Percentiles rank a stretch among this genome's conserved stretches.
phyloP scores from a whole-genome alignment of 2,797 vertebrate species.

The Argya squamiceps region DNA sequence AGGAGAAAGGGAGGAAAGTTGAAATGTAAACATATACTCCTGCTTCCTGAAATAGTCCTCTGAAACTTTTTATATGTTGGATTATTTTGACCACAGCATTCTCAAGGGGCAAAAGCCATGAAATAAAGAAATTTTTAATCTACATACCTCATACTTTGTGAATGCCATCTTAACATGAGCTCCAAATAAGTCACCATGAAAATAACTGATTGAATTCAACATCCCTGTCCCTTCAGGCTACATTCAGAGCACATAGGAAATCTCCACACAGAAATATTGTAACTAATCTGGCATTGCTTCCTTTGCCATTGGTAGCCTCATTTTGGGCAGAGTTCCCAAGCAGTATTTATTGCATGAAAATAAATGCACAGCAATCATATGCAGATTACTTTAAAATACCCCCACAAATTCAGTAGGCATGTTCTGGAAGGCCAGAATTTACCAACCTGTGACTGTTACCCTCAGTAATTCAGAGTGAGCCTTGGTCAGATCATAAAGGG shows the following conservation, averaged over 20 bases:
- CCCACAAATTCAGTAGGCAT: neutral
- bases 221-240: neutral
- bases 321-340: neutral
- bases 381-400: neutral
- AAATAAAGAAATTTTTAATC: neutral
- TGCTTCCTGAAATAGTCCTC: neutral
- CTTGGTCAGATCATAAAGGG: neutral
- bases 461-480: neutral
- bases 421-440: neutral
- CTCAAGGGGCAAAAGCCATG: neutral
- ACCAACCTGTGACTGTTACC: neutral
- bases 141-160: neutral
- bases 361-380: neutral
- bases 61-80: neutral
- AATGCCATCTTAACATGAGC: neutral
- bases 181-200: neutral
- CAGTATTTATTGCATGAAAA: neutral
- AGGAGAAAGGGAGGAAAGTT: neutral
- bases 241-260: neutral
- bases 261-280: neutral
- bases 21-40: neutral
- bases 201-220: neutral
- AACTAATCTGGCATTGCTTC: conserved; percentile 5
- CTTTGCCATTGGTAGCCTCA: neutral
- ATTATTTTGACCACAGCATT: neutral